Evolutionary conservation across 2,113 vertebrate species (phyloP).

Genomic region (Falcunculus frontatus): DNA sequence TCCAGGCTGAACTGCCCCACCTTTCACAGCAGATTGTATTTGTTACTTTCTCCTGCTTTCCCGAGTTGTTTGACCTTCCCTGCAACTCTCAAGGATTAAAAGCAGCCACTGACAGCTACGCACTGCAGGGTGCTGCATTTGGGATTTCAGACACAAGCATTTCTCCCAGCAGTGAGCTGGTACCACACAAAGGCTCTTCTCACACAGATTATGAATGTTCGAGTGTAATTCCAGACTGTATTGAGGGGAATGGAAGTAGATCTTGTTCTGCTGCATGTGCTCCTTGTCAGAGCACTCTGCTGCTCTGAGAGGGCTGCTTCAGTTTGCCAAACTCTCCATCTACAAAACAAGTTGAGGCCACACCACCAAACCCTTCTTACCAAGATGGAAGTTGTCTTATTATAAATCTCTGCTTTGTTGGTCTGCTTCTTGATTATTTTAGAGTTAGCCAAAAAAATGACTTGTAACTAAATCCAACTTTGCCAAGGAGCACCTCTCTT

Average conservation of each 20-base stretch:
- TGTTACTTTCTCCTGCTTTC: neutral
- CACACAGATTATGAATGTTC: neutral
- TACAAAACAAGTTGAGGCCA: neutral
- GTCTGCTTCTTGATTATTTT: neutral
- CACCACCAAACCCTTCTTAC: neutral
- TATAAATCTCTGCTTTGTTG: neutral
- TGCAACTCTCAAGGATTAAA: neutral
- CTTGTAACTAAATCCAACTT: neutral
- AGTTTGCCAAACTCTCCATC: neutral
- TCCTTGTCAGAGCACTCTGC: neutral
- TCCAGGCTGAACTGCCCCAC: neutral
- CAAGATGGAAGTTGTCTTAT: neutral
- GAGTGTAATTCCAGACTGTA: neutral
- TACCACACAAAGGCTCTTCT: neutral
- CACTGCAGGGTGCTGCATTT: neutral
- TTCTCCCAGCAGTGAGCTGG: neutral
- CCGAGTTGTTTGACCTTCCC: neutral
- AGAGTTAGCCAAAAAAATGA: neutral
- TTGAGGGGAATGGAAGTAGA: neutral
- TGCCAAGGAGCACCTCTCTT: neutral
- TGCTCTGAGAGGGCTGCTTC: neutral
- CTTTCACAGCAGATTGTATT: neutral
- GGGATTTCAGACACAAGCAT: neutral
- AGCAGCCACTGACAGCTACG: neutral
- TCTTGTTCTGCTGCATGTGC: fast-evolving